Base-by-base conservation (phyloP, 2,797 vertebrate species). In the Gastrophryne carolinensis region DNA sequence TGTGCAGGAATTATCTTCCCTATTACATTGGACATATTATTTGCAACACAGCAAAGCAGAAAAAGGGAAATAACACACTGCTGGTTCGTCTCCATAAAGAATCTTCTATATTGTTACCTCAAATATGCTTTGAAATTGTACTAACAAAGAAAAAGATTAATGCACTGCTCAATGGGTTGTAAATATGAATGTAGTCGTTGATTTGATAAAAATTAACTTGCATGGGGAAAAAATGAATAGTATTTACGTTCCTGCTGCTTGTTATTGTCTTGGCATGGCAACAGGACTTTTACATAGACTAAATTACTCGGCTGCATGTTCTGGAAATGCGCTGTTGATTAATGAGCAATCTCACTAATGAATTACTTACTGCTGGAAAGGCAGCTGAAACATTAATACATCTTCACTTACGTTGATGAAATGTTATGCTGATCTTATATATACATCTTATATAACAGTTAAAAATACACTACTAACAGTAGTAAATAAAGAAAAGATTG, bases 331-430 rank as follows among this genome's bases (percentile, higher is more conserved):
- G 26, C n/a, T 57, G 24, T 29, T 41, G 66, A 54, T 29, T 41
- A 52, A 54, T 57, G 24, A 69, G n/a, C 52, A 3, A 17, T 27
- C 24, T 21, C 13, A 57, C 66, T 57, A 56, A 57, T 56, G 9
- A 69, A 39, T 39, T 54, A 56, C 12, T 39, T 32, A 39, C 15
- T 39, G n/a, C 10, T 47, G 12, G 34, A 57, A 41, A 17, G 24
- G 12, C 1, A 17, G 29, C 4, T 37, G 30, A 26, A 34, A 54
- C 26, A n/a, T 15, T 15, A 13, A 1, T 35, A 15, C 3, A 39
- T 39, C 26, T 69, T 30, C 26, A 65, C 62, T 65, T 69, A 35
- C 29, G 27, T 29, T 68, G 35, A 56, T 67, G 3, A 37, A 35
- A 52, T 9, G 49, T 35, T 11, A 52, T 29, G 1, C 12, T 13